Evolutionary conservation across 2,797 vertebrate genomes (phyloP), one percentile per base, ranked within the genome.

Genomic region (Ambastaia sidthimunki): DNA sequence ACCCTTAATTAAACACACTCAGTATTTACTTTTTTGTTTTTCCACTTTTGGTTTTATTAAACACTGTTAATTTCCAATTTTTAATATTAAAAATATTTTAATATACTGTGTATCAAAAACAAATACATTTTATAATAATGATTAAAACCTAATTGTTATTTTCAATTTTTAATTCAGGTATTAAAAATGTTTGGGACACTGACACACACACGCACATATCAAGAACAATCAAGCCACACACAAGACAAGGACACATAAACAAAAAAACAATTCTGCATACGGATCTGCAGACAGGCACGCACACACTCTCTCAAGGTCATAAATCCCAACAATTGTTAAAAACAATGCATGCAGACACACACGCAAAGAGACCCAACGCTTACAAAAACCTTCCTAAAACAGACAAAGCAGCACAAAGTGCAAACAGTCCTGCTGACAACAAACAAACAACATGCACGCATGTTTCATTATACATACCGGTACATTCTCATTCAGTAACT

Each of bases 311-410:
- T 63, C 73, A 65, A 19, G 60, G 34, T 71, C 79, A 75, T 66
- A 78, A 79, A 78, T 73, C n/a, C 69, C 63, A 74, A 48, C 59
- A 31, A 63, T 2, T 76, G 79, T 63, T 75, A 81, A 81, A 67
- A 71, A 69, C 60, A 70, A 50, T 44, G 55, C 66, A 44, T 25
- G 25, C 66, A 68, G 21, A 71, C 31, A 25, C 13, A 67, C 48
- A 57, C 48, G 37, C 31, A 34, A 18, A n/a, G 69, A 67, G 47
- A 78, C 15, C 90, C 82, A 85, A 88, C 87, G 85, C 89, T 92
- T 89, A 92, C 6, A 21, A n/a, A n/a, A n/a, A n/a, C n/a, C n/a
- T n/a, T n/a, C n/a, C n/a, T 90, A 92, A 90, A 93, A 90, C 88
- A 88, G 79, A 86, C 84, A 88, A 86, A 90, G 73, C 23, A 4